Conservation (phyloP, 2,797 vertebrate species). For the Triplophysa bombifrons region DNA sequence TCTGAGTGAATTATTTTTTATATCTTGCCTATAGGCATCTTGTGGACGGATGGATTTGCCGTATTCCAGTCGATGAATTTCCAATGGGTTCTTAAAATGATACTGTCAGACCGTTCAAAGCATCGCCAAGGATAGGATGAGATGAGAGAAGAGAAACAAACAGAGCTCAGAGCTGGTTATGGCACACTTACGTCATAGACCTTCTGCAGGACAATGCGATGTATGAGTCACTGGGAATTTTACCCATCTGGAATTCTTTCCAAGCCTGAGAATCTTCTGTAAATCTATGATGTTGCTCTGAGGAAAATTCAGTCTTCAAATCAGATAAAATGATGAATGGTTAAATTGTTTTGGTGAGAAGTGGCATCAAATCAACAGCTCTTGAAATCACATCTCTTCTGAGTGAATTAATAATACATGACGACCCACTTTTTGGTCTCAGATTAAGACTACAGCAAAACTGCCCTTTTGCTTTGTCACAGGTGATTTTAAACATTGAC, state of each 20-base stretch:
- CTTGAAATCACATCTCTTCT: constrained; percentile 35
- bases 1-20: background rate
- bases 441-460: constrained; percentile 37
- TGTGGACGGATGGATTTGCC: constrained; percentile 8
- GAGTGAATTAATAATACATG: constrained; percentile 47
- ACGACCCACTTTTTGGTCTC: constrained; percentile 55
- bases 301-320: constrained; percentile 31
- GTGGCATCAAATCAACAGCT: constrained; percentile 36
- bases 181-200: constrained; percentile 19
- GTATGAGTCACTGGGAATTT: constrained; percentile 22
- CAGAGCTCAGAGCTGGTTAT: background rate
- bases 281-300: constrained; percentile 36
- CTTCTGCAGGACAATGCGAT: constrained; percentile 4
- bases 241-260: constrained; percentile 15
- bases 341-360: constrained; percentile 40
- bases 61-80: constrained; percentile 47
- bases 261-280: constrained; percentile 17
- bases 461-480: constrained; percentile 14
- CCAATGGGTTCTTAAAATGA: constrained; percentile 38
- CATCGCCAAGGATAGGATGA: background rate
- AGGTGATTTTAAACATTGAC: background rate
- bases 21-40: constrained; percentile 29
- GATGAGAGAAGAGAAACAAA: background rate
- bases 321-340: constrained; percentile 43
- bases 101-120: constrained; percentile 6